phyloP scores from a whole-genome alignment of 2,113 vertebrate genomes.

The Tetrao urogallus region DNA sequence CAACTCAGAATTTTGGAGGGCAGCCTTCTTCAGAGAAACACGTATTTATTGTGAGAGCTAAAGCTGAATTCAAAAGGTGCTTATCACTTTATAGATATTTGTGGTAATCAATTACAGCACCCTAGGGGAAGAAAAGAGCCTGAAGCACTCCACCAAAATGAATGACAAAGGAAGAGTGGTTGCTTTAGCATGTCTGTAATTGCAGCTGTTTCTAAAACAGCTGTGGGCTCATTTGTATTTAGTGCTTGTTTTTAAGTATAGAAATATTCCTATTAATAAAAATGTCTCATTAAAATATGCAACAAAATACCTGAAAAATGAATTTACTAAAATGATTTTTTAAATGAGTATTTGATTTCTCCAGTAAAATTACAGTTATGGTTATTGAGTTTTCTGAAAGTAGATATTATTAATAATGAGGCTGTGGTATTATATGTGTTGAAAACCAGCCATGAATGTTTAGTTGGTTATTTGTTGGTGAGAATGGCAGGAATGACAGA shows the following conservation, averaged over 20 bases:
- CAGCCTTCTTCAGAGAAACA: background rate
- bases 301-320: background rate
- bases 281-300: background rate
- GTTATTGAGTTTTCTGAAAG: background rate
- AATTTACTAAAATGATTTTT: background rate
- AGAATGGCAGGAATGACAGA: background rate
- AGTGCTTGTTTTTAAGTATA: background rate
- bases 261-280: conserved; percentile 10
- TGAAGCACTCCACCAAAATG: background rate
- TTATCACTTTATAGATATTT: background rate
- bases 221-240: background rate
- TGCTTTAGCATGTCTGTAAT: background rate
- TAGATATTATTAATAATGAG: conserved; percentile 11
- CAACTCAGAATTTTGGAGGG: background rate
- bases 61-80: background rate
- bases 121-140: background rate
- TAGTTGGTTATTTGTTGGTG: background rate
- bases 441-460: background rate
- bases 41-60: background rate
- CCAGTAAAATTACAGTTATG: background rate
- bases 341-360: background rate
- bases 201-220: background rate
- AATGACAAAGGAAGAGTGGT: fast-evolving
- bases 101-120: too few relatives aligned
- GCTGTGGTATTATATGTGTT: background rate